phyloP scores from a whole-genome alignment of 2,113 vertebrate species.

The Morone chrysops region DNA sequence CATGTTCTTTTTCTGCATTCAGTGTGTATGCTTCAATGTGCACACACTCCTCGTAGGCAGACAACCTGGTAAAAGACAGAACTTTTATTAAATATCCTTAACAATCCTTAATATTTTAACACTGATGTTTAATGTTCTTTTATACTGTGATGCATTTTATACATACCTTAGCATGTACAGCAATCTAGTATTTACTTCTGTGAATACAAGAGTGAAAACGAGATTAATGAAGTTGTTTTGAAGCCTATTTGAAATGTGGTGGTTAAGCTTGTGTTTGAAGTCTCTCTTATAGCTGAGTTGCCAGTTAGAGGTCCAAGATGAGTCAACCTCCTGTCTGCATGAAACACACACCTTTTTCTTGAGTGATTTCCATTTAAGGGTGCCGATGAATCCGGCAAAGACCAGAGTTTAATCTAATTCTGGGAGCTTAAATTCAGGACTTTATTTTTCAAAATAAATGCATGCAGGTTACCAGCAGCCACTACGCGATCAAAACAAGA shows the following conservation, averaged over 20 bases:
- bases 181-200: neutral
- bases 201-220: constrained; percentile 19
- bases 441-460: constrained; percentile 54
- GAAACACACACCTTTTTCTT: constrained; percentile 51
- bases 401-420: constrained; percentile 69
- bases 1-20: neutral
- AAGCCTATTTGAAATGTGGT: constrained; percentile 35
- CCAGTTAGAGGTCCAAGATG: constrained; percentile 40
- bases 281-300: constrained; percentile 26
- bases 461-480: constrained; percentile 63
- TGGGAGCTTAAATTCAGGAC: constrained; percentile 38
- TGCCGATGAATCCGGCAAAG: constrained; percentile 44
- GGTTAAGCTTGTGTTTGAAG: constrained; percentile 49
- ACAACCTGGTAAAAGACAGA: neutral
- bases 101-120: neutral
- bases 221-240: constrained; percentile 53
- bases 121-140: constrained; percentile 1
- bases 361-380: constrained; percentile 63
- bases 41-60: neutral
- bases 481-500: constrained; percentile 67
- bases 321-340: constrained; percentile 42
- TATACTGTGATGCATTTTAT: neutral
- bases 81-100: constrained; percentile 4
- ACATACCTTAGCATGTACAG: neutral
- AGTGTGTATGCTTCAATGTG: neutral